Evolutionary conservation across 2,797 vertebrate genomes (phyloP).

Genomic region (Eulemur coronatus): DNA sequence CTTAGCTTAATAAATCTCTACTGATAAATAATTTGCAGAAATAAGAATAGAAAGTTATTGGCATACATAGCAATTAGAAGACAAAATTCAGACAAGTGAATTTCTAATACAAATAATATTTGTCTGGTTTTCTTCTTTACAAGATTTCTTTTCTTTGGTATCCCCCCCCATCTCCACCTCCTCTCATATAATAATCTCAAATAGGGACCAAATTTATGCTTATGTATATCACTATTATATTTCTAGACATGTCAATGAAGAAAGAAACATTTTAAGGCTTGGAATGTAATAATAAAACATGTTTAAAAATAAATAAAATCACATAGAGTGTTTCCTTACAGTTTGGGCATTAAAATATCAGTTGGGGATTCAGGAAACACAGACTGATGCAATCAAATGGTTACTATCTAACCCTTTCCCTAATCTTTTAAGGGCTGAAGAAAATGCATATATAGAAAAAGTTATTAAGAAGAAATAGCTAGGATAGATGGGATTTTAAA

Average conservation of each 20-base stretch:
- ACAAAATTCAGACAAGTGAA: background rate
- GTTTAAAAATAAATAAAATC: background rate
- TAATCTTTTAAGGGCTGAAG: slow-evolving; percentile 59
- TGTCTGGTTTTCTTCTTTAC: background rate
- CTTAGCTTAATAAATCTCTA: background rate
- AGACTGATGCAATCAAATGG: slow-evolving; percentile 28
- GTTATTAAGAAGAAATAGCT: slow-evolving; percentile 55
- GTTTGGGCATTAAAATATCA: slow-evolving; percentile 61
- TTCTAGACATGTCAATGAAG: background rate
- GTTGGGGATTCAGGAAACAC: slow-evolving; percentile 23
- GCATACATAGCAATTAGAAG: background rate
- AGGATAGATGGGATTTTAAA: slow-evolving; percentile 34
- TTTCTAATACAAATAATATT: background rate
- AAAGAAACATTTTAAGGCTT: slow-evolving; percentile 40
- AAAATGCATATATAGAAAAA: slow-evolving; percentile 50
- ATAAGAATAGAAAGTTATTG: background rate
- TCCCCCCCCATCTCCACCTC: background rate
- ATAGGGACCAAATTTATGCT: background rate
- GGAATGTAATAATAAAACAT: background rate
- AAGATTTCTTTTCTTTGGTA: background rate
- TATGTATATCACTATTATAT: slow-evolving; percentile 32
- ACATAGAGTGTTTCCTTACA: slow-evolving; percentile 1
- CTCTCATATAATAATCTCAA: background rate
- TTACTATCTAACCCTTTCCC: slow-evolving; percentile 41
- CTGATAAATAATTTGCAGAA: background rate